These are phyloP conservation scores for Chrosomus eos DNA, from an alignment of 2,797 vertebrate genomes.

Conservation along the genomic window DNA sequence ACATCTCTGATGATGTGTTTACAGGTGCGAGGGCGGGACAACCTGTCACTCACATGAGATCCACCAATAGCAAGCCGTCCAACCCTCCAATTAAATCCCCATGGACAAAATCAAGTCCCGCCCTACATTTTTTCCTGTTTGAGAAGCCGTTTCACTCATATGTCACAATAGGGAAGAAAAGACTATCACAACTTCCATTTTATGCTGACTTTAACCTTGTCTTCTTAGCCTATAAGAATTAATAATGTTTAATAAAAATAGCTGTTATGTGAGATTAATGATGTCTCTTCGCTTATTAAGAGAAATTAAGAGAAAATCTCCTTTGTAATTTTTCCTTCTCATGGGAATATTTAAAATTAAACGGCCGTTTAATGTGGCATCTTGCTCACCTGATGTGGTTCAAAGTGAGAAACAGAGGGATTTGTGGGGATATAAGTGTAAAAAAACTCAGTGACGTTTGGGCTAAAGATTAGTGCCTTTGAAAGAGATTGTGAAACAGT, in stretches of 20 bases:
- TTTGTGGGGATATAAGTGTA: not conserved
- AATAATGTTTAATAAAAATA: too few relatives aligned
- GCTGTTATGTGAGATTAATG: too few relatives aligned
- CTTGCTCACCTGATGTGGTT: conserved; percentile 1
- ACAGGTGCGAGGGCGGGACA: not conserved
- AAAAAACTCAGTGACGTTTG: conserved; percentile 12
- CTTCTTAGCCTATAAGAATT: not conserved
- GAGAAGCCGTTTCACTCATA: not conserved
- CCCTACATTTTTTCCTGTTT: not conserved
- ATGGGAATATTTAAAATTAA: not conserved
- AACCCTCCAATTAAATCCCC: not conserved
- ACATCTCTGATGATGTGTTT: not conserved
- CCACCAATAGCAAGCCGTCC: not conserved
- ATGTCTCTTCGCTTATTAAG: not conserved
- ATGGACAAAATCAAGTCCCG: not conserved
- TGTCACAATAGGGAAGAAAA: not conserved
- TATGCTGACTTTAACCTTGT: not conserved
- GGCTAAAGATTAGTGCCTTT: conserved; percentile 21
- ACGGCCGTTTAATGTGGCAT: not conserved
- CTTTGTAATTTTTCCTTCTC: not conserved
- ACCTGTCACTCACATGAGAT: too few relatives aligned
- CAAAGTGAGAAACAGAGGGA: not conserved
- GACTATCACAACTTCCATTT: not conserved
- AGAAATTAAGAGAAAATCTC: not conserved
- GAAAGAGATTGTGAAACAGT: conserved; percentile 46